Percentiles rank a stretch among this genome's conserved stretches.
These are phyloP conservation scores for Pionites leucogaster DNA, from an alignment of 2,113 vertebrate genomes.

Conservation along the genomic window DNA sequence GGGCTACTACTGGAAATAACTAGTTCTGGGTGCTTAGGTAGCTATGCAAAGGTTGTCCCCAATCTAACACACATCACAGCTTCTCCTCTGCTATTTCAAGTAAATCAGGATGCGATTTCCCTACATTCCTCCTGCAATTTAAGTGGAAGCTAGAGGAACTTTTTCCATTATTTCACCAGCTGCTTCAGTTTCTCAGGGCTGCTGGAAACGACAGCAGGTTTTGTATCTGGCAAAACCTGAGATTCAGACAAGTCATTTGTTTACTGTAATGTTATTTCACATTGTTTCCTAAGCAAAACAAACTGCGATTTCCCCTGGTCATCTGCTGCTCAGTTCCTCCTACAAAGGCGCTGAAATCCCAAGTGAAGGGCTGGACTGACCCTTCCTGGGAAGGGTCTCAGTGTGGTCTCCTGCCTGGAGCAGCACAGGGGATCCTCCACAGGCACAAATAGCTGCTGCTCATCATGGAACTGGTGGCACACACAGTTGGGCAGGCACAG, in stretches of 20 bases:
- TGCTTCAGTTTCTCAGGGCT: background rate
- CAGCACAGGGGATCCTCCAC: fast-evolving
- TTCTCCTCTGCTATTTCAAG: background rate
- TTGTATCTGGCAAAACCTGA: background rate
- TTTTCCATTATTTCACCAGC: background rate
- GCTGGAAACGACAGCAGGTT: background rate
- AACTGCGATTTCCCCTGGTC: background rate
- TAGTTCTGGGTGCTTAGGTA: fast-evolving
- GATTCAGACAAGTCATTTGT: background rate
- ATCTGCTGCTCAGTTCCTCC: background rate
- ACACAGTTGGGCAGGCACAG: background rate
- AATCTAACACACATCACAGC: background rate
- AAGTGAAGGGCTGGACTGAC: background rate
- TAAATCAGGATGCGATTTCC: background rate
- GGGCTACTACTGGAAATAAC: background rate
- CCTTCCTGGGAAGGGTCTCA: background rate
- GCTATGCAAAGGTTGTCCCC: background rate
- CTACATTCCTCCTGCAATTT: background rate
- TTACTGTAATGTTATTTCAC: background rate
- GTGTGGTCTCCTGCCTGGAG: too few species aligned
- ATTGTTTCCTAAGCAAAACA: background rate
- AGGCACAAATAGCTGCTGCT: background rate
- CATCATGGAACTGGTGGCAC: background rate
- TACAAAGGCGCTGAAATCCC: background rate
- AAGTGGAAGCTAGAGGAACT: background rate